These are phyloP conservation scores for Alviniconcha marisindica DNA, from an alignment of 1,140 invertebrate species.

Conservation along the genomic window DNA sequence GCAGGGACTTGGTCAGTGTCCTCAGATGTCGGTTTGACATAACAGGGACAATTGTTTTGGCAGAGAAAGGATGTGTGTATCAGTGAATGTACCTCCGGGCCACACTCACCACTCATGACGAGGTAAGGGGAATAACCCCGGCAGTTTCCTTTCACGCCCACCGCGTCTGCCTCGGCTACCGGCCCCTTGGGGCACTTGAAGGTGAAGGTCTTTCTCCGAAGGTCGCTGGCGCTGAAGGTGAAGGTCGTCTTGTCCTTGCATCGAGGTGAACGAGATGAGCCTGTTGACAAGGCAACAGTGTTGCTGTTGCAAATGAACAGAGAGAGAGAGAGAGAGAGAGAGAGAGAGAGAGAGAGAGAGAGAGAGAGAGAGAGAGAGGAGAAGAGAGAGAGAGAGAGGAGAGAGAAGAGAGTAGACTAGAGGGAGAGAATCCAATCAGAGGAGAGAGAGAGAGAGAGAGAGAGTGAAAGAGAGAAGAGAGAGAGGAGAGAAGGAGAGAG, in stretches of 20 bases:
- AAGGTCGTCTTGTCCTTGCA: slow-evolving; percentile 27
- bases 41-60: no score
- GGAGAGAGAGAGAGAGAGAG: neutral
- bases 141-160: neutral
- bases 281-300: neutral
- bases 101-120: no score
- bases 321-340: neutral
- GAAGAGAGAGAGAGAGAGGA: neutral
- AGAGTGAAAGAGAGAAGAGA: neutral
- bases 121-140: no score
- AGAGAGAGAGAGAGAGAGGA: neutral
- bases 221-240: neutral
- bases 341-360: slow-evolving; percentile 8
- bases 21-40: no score
- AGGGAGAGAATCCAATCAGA: neutral
- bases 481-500: no score
- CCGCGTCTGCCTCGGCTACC: neutral
- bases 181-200: slow-evolving; percentile 1
- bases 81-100: no score
- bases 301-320: neutral
- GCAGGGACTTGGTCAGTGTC: no score
- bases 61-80: no score
- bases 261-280: neutral
- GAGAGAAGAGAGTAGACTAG: neutral
- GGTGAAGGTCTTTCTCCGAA: neutral